A percentile compares a stretch with the other conserved stretches of the same genome.
These are phyloP conservation scores for Drosophila santomea DNA, from an alignment of 1,140 invertebrate genomes.

Conservation along the genomic window DNA sequence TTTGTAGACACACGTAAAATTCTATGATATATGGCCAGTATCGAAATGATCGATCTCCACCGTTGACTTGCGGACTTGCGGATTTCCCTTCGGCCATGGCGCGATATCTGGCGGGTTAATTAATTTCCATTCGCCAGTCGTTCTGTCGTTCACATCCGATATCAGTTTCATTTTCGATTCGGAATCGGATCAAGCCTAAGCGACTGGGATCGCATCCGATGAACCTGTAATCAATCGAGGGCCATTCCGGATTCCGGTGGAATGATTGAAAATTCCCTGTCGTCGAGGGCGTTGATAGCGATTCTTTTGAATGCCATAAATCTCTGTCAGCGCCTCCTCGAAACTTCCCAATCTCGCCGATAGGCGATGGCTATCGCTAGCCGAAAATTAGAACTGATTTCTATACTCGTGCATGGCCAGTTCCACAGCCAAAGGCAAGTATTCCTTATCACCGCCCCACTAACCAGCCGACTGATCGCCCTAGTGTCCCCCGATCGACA, in stretches of 20 bases:
- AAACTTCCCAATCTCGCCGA: constrained; percentile 30
- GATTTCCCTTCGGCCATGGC: constrained; percentile 29
- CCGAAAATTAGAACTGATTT: constrained; percentile 41
- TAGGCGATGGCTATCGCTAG: constrained; percentile 36
- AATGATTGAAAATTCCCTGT: constrained; percentile 21
- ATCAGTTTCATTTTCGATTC: constrained; percentile 47
- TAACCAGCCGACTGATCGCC: constrained; percentile 41
- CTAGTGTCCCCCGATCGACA: constrained; percentile 17
- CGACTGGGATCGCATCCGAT: constrained; percentile 18
- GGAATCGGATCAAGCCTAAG: constrained; percentile 27
- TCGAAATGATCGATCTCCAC: constrained; percentile 35
- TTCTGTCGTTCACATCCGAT: constrained; percentile 42
- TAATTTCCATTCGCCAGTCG: constrained; percentile 63
- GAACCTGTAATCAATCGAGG: constrained; percentile 3
- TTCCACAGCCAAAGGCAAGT: constrained; percentile 23
- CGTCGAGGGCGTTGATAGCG: constrained; percentile 37
- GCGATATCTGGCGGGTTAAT: constrained; percentile 64
- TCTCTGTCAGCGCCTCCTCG: constrained; percentile 63
- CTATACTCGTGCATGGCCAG: constrained; percentile 6
- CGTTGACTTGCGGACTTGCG: constrained; percentile 24
- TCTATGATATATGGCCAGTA: constrained; percentile 6
- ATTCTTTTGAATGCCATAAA: constrained; percentile 55
- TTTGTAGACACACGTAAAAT: not conserved
- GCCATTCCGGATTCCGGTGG: constrained; percentile 5
- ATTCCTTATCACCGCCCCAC: constrained; percentile 35